These are phyloP conservation scores for Pteronotus mesoamericanus DNA, from an alignment of 2,797 vertebrate species.

Conservation along the genomic window DNA sequence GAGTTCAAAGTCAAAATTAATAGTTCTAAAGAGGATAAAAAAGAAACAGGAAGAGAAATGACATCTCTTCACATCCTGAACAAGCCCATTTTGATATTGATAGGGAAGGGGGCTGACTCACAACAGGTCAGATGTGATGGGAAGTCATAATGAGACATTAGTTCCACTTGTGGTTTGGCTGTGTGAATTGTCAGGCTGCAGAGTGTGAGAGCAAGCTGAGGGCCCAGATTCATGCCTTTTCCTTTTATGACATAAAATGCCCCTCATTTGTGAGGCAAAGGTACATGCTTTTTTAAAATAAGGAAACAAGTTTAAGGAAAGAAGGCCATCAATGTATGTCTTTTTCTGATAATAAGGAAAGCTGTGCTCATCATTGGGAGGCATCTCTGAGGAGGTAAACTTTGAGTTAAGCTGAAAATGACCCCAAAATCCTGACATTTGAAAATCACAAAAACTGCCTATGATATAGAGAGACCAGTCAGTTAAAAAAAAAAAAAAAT, in stretches of 20 bases:
- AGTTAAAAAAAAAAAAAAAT: not conserved
- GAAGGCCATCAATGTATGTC: not conserved
- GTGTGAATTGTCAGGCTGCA: slow-evolving; percentile 29
- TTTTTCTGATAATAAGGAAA: not conserved
- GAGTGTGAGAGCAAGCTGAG: slow-evolving; percentile 27
- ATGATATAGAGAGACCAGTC: not conserved
- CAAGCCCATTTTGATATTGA: slow-evolving; percentile 42
- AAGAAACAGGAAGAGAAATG: slow-evolving; percentile 59
- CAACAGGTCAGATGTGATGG: slow-evolving; percentile 43
- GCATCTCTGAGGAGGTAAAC: not conserved
- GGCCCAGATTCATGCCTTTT: slow-evolving; percentile 15
- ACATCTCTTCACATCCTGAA: slow-evolving; percentile 44
- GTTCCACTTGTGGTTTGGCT: slow-evolving; percentile 71
- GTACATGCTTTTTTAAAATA: not conserved
- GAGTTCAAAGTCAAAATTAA: slow-evolving; percentile 11
- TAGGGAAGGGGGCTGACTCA: slow-evolving; percentile 30
- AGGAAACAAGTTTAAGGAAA: not conserved
- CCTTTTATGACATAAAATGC: slow-evolving; percentile 15
- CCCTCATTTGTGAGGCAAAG: not conserved
- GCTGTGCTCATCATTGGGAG: not conserved
- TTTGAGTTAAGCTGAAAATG: not conserved
- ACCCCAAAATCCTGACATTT: not conserved
- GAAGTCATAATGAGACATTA: slow-evolving; percentile 58
- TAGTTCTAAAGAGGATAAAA: slow-evolving; percentile 33
- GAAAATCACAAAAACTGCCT: not conserved